Conservation (phyloP, 2,113 vertebrate species). For the Spilogale gracilis region DNA sequence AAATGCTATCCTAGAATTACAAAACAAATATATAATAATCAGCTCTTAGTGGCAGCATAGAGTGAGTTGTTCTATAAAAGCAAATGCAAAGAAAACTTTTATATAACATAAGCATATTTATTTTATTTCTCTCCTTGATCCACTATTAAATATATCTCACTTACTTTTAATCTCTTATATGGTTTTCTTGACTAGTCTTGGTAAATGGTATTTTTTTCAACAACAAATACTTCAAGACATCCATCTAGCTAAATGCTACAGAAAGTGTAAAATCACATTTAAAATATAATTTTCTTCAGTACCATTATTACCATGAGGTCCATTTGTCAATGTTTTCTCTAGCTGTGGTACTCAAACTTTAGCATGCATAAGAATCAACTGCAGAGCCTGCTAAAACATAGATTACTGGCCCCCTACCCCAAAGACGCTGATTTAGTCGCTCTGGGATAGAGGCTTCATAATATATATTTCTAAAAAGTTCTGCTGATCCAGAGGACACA, state of each 20-base stretch:
- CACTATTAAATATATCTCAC: background rate
- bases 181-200: slow-evolving; percentile 29
- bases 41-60: background rate
- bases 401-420: background rate
- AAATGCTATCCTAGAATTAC: slow-evolving; percentile 60
- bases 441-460: background rate
- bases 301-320: background rate
- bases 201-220: slow-evolving; percentile 33
- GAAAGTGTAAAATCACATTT: slow-evolving; percentile 16
- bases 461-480: background rate
- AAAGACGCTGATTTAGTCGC: background rate
- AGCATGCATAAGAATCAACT: background rate
- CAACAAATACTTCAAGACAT: background rate
- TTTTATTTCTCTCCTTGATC: background rate
- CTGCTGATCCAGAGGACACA: background rate
- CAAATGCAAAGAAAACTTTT: background rate
- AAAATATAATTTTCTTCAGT: background rate
- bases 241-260: background rate
- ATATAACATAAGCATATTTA: background rate
- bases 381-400: background rate
- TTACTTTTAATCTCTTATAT: background rate
- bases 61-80: slow-evolving; percentile 3
- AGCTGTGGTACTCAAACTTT: background rate
- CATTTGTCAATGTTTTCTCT: slow-evolving; percentile 16
- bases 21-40: slow-evolving; percentile 45